These are phyloP conservation scores for Pituophis catenifer DNA, from an alignment of 2,113 vertebrate species.

Conservation along the genomic window DNA sequence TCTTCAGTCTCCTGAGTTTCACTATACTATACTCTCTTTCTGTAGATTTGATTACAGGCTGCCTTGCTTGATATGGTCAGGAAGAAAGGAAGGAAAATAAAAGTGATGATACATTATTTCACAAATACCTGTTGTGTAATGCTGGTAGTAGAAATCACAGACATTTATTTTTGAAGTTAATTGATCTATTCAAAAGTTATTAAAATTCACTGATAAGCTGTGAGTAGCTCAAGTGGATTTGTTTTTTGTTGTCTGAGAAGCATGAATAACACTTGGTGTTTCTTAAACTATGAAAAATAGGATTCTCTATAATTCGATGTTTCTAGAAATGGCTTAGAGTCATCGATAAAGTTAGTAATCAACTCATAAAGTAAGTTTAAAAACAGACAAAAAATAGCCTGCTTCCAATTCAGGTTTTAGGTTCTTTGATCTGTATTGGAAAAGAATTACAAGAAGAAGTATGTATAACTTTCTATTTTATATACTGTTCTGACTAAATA, in stretches of 20 bases:
- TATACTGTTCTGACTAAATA: not conserved
- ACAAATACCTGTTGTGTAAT: not conserved
- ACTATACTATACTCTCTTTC: not conserved
- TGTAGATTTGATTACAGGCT: not conserved
- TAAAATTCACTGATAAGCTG: not conserved
- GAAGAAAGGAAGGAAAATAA: not conserved
- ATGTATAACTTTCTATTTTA: not conserved
- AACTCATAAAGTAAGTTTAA: not conserved
- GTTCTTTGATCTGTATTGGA: not conserved
- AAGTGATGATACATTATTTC: not conserved
- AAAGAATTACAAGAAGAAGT: not conserved
- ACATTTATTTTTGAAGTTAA: not conserved
- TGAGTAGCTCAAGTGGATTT: not conserved
- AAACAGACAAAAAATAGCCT: slow-evolving; percentile 15
- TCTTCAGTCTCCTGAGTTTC: not conserved
- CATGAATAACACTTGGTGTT: not conserved
- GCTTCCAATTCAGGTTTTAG: not conserved
- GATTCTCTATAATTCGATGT: not conserved
- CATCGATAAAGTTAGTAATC: not conserved
- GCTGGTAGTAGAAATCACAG: not conserved
- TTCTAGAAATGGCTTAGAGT: not conserved
- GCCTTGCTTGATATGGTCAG: not conserved
- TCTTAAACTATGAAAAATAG: not conserved
- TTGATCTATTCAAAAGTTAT: not conserved
- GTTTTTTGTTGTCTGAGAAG: slow-evolving; percentile 1